Conservation (phyloP, 2,888 invertebrate species). For the Endomychus coccineus region DNA sequence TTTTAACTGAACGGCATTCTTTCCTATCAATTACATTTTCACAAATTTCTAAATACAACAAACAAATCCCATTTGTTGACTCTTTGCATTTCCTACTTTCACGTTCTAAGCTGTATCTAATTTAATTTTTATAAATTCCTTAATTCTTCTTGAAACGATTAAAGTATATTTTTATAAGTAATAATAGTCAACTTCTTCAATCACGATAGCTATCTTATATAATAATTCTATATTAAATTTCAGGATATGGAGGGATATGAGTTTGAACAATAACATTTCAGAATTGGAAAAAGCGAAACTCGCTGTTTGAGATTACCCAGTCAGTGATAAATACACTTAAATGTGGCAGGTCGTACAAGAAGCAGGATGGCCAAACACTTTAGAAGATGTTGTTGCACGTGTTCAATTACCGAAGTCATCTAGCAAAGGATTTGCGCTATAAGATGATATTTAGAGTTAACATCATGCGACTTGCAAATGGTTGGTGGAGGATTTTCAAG, state of each 20-base stretch:
- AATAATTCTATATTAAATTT: too few relatives aligned
- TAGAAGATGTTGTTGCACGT: slow-evolving; percentile 71
- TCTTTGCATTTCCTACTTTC: too few relatives aligned
- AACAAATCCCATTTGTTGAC: too few relatives aligned
- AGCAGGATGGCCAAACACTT: slow-evolving; percentile 69
- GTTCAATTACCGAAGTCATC: slow-evolving; percentile 62
- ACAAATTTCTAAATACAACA: too few relatives aligned
- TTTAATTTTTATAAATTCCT: too few relatives aligned
- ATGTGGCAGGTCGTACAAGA: slow-evolving; percentile 95
- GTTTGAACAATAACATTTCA: slow-evolving; percentile 84
- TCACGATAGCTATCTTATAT: too few relatives aligned
- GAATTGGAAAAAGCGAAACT: slow-evolving; percentile 86
- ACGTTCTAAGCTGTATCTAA: too few relatives aligned
- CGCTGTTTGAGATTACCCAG: slow-evolving; percentile 98
- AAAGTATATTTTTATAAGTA: too few relatives aligned
- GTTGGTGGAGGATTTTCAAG: slow-evolving; percentile 96
- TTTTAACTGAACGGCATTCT: too few relatives aligned
- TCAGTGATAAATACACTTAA: slow-evolving; percentile 96
- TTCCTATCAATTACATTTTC: too few relatives aligned
- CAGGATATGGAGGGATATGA: slow-evolving; percentile 94
- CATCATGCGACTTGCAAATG: slow-evolving; percentile 81
- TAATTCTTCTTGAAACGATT: too few relatives aligned
- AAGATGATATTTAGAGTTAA: slow-evolving; percentile 66
- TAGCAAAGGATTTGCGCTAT: slow-evolving; percentile 73
- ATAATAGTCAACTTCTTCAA: too few relatives aligned